These are phyloP conservation scores for Tiphia femorata DNA, from an alignment of 2,888 invertebrate genomes.

Conservation along the genomic window DNA sequence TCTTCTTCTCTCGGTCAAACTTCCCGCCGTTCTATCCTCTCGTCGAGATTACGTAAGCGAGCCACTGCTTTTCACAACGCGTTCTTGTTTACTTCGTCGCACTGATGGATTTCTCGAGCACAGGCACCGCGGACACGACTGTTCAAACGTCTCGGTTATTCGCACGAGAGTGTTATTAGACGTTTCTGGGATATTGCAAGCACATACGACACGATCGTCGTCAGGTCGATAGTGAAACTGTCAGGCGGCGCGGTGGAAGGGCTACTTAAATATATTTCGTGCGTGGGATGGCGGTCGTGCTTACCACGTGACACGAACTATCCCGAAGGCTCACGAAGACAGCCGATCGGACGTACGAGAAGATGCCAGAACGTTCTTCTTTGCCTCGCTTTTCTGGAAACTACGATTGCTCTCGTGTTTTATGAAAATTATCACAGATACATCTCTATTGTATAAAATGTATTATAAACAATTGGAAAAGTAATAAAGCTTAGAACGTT, in stretches of 20 bases:
- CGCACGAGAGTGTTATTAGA: background rate
- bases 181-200: background rate
- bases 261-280: slow-evolving; percentile 46
- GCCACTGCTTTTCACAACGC: background rate
- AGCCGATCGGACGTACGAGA: slow-evolving; percentile 31
- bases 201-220: background rate
- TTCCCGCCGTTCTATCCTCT: no score
- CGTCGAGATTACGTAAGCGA: no score
- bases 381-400: background rate
- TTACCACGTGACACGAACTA: slow-evolving; percentile 33
- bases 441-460: no score
- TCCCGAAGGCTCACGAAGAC: slow-evolving; percentile 14
- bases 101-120: no score
- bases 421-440: background rate
- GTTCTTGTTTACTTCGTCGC: background rate
- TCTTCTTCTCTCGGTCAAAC: no score
- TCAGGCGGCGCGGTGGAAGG: slow-evolving; percentile 27
- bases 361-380: slow-evolving; percentile 42
- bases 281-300: slow-evolving; percentile 32
- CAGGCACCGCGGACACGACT: no score
- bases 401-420: background rate
- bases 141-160: background rate
- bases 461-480: no score
- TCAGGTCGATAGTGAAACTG: slow-evolving; percentile 40
- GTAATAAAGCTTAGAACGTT: no score